These are phyloP conservation scores for Daphoenositta chrysoptera DNA, from an alignment of 2,113 vertebrate species.

Conservation along the genomic window DNA sequence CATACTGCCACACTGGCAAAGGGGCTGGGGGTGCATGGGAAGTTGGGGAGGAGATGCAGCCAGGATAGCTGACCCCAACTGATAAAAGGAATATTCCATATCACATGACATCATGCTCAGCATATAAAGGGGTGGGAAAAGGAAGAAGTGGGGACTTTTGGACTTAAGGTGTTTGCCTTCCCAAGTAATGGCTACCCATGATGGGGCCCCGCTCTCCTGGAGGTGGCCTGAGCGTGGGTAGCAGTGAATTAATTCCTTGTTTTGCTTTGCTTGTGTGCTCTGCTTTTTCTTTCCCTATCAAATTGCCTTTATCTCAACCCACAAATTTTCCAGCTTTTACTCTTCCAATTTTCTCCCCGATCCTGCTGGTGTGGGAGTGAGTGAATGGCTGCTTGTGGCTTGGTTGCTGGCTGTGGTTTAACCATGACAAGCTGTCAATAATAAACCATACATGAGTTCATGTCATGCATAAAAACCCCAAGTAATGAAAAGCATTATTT, in stretches of 20 bases:
- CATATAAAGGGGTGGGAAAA: not conserved
- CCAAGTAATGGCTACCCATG: not conserved
- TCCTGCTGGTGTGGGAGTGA: not conserved
- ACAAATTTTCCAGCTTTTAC: not conserved
- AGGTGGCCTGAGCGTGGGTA: not conserved
- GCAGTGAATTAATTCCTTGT: not conserved
- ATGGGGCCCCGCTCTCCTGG: not conserved
- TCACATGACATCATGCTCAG: not conserved
- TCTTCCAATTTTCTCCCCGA: accelerated
- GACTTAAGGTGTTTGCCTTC: not conserved
- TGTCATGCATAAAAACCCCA: not conserved
- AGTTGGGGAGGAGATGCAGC: not conserved
- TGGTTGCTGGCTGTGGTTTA: not conserved
- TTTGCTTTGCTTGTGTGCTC: not conserved
- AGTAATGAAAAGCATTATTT: not conserved
- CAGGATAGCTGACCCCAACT: not conserved
- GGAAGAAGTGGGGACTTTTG: not conserved
- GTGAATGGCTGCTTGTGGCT: not conserved
- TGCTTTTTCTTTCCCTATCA: not conserved
- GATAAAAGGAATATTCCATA: not conserved
- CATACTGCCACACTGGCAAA: not conserved
- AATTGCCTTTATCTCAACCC: not conserved
- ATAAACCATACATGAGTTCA: not conserved
- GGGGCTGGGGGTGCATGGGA: not conserved
- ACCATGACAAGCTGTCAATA: not conserved